These are phyloP conservation scores for Pseudococcus viburni DNA, from an alignment of 2,888 invertebrate species.

Conservation along the genomic window DNA sequence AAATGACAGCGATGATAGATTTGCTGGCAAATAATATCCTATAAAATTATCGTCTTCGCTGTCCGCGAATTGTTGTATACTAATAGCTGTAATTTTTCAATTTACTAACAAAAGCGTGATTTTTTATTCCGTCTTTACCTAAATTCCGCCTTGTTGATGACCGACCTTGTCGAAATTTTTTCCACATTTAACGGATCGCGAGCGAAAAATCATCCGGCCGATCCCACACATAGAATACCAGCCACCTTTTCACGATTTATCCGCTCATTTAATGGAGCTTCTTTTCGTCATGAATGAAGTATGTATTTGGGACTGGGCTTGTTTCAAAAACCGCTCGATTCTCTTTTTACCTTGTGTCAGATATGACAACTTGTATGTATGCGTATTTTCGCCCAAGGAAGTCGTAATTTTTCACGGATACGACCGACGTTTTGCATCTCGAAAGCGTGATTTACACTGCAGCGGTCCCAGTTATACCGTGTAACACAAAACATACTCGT, in stretches of 20 bases:
- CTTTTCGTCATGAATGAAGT: constrained; percentile 16
- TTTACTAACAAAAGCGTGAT: constrained; percentile 2
- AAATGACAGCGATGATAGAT: constrained; percentile 22
- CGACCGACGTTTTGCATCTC: not conserved
- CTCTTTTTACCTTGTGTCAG: not conserved
- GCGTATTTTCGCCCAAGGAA: not conserved
- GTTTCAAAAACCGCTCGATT: not conserved
- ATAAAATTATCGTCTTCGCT: not conserved
- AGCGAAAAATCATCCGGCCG: constrained; percentile 4
- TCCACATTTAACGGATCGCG: not conserved
- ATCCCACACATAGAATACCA: not conserved
- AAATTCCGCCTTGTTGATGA: constrained; percentile 7
- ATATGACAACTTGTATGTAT: constrained; percentile 12
- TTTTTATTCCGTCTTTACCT: constrained; percentile 18
- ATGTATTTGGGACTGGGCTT: not conserved
- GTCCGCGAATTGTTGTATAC: not conserved
- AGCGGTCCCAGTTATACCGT: not conserved
- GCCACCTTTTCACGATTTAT: not conserved
- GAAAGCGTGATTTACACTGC: constrained; percentile 3
- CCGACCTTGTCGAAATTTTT: constrained; percentile 18
- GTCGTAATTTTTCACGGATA: constrained; percentile 31
- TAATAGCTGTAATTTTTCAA: constrained; percentile 23
- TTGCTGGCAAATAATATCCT: not conserved
- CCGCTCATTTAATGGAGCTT: constrained; percentile 4
- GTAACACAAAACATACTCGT: not conserved